Evolutionary conservation across 2,797 vertebrate species (phyloP), one percentile per base, ranked within the genome.

Genomic region (Manis javanica): DNA sequence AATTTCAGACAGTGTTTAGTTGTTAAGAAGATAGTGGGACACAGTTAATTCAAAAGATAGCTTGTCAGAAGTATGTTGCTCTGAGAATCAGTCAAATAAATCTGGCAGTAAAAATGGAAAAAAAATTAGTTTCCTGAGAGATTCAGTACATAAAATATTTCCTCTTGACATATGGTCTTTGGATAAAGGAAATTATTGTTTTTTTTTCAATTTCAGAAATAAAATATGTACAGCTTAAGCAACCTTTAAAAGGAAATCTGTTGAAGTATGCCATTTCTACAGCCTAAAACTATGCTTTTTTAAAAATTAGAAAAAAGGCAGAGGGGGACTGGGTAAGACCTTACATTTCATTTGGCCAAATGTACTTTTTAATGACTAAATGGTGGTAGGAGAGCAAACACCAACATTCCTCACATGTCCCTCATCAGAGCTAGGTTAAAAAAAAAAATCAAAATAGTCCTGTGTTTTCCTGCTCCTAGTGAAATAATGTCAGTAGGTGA

Each of bases 121-220:
- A 87, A 83, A 93, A 96, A 89, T 59, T 24, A 79, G 24, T 57
- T 90, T 96, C n/a, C n/a, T 84, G 34, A 86, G 34, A 74, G 2
- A 86, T 34, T 87, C 3, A 12, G 5, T 51, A 4, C 84, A 96
- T 86, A 93, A 96, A 95, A 90, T 96, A 96, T 84, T 97, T 95
- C 51, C 90, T 92, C 37, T 79, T 97, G 92, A 94, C 88, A 91
- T 96, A 94, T 68, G 57, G 77, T 57, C 96, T 89, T 97, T 98
- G 88, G 77, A 83, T 94, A 97, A 97, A 97, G 90, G 96, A 90
- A 98, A 97, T 0, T 18, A 12, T 6, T 37, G 11, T 34, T 85
- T 34, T 31, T 55, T 90, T 85, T 19, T 87, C 63, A 81, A 95
- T 97, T 96, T 97, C 95, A 96, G 96, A 97, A 97, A 97, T 96